These are phyloP conservation scores for Sciurus niger DNA, from an alignment of 2,113 vertebrate genomes.

Conservation along the genomic window DNA sequence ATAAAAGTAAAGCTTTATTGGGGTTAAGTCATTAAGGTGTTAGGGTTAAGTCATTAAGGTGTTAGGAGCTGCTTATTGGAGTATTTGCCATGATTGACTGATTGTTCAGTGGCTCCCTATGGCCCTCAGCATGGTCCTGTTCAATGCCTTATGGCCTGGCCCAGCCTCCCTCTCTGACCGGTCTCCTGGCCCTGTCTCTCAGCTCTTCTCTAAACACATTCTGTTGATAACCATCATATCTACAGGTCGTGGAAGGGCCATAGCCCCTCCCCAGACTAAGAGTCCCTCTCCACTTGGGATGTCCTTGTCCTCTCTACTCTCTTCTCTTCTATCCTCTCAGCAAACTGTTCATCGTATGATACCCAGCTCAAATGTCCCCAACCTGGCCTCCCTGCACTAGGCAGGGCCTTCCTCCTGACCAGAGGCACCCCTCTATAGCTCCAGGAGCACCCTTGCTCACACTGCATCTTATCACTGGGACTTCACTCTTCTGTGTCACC, in stretches of 20 bases:
- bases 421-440: background rate
- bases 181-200: background rate
- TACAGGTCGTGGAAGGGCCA: background rate
- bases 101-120: background rate
- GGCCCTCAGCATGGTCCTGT: background rate
- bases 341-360: background rate
- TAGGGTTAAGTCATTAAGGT: background rate
- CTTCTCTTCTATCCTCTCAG: background rate
- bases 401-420: background rate
- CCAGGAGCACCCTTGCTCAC: background rate
- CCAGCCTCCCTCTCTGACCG: background rate
- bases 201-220: background rate
- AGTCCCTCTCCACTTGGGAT: background rate
- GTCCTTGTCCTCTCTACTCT: background rate
- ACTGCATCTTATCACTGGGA: background rate
- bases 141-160: background rate
- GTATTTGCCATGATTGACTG: background rate
- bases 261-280: background rate
- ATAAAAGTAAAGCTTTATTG: conserved; percentile 1
- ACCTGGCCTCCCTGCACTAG: too few species aligned
- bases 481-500: background rate
- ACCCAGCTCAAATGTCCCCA: background rate
- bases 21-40: background rate
- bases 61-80: background rate
- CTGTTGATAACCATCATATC: background rate